Conservation (phyloP, 1,140 invertebrate genomes). For the Halictus rubicundus region DNA sequence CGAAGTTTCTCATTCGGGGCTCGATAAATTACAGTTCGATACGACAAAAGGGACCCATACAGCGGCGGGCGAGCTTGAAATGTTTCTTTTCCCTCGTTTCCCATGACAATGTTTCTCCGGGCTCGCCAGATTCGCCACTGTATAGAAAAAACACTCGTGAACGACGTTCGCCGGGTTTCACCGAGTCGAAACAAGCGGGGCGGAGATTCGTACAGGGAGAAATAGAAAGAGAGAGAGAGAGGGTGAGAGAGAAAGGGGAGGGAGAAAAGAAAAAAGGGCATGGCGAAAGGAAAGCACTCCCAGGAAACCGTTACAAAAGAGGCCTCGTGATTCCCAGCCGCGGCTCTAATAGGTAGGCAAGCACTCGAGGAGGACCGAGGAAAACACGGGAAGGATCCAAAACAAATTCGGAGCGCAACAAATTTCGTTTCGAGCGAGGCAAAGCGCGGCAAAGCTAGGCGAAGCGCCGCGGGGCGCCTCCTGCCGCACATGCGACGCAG, state of each 20-base stretch:
- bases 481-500: slow-evolving; percentile 64
- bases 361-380: slow-evolving; percentile 41
- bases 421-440: slow-evolving; percentile 17
- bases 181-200: slow-evolving; percentile 1
- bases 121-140: slow-evolving; percentile 34
- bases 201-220: background rate
- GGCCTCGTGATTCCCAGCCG: slow-evolving; percentile 34
- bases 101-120: slow-evolving; percentile 20
- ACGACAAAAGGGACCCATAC: background rate
- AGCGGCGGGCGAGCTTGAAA: background rate
- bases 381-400: slow-evolving; percentile 48
- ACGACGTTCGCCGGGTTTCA: background rate
- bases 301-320: slow-evolving; percentile 38
- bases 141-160: slow-evolving; percentile 58
- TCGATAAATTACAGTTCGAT: slow-evolving; percentile 3
- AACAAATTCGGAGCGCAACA: slow-evolving; percentile 60
- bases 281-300: slow-evolving; percentile 42
- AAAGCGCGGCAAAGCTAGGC: background rate
- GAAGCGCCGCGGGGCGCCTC: slow-evolving; percentile 49
- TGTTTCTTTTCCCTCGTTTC: background rate
- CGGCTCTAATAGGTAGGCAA: slow-evolving; percentile 42
- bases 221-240: background rate
- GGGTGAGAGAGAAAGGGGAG: too few relatives aligned
- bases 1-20: background rate
- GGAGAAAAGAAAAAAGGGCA: too few relatives aligned